These are phyloP conservation scores for Nyleta sp. DNA, from an alignment of 2,888 invertebrate genomes.

Conservation along the genomic window DNA sequence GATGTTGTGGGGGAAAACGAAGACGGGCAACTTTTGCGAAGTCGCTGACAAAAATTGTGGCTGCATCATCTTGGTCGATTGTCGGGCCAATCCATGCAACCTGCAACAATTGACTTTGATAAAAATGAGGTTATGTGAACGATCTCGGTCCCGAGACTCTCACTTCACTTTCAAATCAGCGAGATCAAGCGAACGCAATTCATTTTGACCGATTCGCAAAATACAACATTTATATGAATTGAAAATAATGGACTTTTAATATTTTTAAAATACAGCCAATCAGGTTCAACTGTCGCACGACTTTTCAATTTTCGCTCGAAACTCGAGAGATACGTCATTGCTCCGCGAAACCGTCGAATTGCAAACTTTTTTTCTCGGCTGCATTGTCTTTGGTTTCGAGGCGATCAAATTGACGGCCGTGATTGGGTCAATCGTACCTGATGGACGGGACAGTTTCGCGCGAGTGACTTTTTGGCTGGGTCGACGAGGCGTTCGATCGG, in stretches of 20 bases:
- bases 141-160: too few species aligned
- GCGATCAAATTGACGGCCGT: background rate
- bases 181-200: too few species aligned
- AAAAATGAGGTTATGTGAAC: background rate
- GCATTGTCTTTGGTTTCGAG: background rate
- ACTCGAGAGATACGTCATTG: too few species aligned
- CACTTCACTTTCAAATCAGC: too few species aligned
- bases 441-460: background rate
- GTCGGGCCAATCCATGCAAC: constrained; percentile 52
- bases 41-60: constrained; percentile 60
- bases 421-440: constrained; percentile 1
- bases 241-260: too few species aligned
- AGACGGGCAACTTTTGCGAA: constrained; percentile 88
- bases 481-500: background rate
- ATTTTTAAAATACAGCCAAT: too few species aligned
- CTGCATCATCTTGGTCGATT: constrained; percentile 53
- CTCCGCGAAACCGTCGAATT: too few species aligned
- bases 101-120: constrained; percentile 28
- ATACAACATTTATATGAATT: too few species aligned
- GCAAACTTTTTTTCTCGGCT: too few species aligned
- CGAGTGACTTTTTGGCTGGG: background rate
- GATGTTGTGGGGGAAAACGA: constrained; percentile 90
- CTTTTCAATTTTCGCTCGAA: too few species aligned
- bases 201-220: too few species aligned
- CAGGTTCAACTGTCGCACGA: too few species aligned